These are phyloP conservation scores for Papilio glaucus DNA, from an alignment of 1,140 invertebrate genomes.

Conservation along the genomic window DNA sequence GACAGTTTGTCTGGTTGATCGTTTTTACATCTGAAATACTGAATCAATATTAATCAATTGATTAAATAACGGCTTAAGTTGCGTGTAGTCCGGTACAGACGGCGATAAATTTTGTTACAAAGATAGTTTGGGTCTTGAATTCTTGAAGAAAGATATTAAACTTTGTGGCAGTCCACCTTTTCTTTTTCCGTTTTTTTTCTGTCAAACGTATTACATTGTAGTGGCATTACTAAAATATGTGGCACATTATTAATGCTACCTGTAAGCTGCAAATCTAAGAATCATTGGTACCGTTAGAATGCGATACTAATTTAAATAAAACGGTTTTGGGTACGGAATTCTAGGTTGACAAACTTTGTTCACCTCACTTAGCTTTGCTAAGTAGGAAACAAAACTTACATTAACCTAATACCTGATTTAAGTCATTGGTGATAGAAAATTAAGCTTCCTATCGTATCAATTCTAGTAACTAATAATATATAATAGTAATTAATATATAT, in stretches of 20 bases:
- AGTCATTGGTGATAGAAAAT: too few species aligned
- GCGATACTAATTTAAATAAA: constrained; percentile 13
- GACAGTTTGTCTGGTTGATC: too few species aligned
- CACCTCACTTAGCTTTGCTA: neutral
- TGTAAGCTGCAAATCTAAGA: neutral
- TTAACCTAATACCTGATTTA: neutral
- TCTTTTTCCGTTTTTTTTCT: neutral
- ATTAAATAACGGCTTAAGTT: too few species aligned
- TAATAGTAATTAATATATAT: too few species aligned
- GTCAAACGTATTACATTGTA: neutral
- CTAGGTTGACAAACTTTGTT: constrained; percentile 3
- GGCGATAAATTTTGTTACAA: too few species aligned
- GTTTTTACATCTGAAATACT: too few species aligned
- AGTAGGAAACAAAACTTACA: neutral
- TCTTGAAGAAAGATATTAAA: neutral
- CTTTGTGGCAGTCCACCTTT: neutral
- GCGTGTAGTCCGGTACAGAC: too few species aligned
- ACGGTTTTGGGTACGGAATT: constrained; percentile 1
- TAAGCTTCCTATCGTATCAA: too few species aligned
- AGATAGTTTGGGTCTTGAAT: too few species aligned
- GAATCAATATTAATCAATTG: too few species aligned
- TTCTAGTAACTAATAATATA: too few species aligned
- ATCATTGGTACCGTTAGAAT: neutral
- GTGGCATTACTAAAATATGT: neutral
- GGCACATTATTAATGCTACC: neutral